Conservation (phyloP, 1,140 invertebrate genomes). For the Calliopsis andreniformis region DNA sequence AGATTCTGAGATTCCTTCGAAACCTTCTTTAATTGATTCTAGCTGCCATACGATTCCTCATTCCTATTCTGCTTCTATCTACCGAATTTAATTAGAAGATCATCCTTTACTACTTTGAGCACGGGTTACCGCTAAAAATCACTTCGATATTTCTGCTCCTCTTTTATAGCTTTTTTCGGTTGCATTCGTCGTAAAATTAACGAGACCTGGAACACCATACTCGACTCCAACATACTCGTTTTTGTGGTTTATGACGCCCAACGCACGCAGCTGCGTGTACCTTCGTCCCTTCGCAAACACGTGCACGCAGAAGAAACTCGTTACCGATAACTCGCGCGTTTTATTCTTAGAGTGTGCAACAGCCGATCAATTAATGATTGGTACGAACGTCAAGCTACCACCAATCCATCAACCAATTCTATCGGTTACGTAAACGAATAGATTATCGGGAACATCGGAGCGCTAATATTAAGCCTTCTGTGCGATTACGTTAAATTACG, state of each 20-base stretch:
- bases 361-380: not conserved
- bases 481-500: too few relatives aligned
- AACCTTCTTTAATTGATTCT: conserved; percentile 30
- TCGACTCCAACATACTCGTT: not conserved
- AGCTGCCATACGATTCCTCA: not conserved
- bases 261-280: not conserved
- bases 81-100: too few relatives aligned
- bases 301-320: not conserved
- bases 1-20: not conserved
- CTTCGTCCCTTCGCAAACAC: not conserved
- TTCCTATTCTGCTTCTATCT: not conserved
- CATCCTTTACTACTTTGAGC: too few relatives aligned
- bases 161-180: not conserved
- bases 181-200: conserved; percentile 6
- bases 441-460: not conserved
- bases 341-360: not conserved
- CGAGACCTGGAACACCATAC: not conserved
- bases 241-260: conserved; percentile 9
- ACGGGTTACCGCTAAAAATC: too few relatives aligned
- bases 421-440: not conserved
- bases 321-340: not conserved
- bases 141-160: too few relatives aligned
- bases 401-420: not conserved
- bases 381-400: not conserved
- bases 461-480: not conserved